phyloP scores from a whole-genome alignment of 2,797 vertebrate species.

The Prionace glauca region DNA sequence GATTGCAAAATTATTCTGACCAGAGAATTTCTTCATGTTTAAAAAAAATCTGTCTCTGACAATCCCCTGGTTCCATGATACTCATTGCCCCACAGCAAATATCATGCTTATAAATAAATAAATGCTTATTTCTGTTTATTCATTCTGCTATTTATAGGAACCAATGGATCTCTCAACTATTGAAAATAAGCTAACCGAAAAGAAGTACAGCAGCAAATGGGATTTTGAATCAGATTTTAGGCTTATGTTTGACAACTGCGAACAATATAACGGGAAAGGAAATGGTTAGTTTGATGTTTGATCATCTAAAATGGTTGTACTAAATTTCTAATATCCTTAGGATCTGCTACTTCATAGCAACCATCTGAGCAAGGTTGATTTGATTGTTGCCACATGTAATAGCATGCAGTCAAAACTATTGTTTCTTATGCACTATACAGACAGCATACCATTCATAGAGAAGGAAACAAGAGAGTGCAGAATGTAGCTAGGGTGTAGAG shows the following conservation, averaged over 20 bases:
- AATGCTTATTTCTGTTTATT: background rate
- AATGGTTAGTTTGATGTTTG: conserved; percentile 35
- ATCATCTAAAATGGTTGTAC: background rate
- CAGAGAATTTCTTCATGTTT: background rate
- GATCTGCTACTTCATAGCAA: background rate
- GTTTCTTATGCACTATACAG: too few relatives aligned
- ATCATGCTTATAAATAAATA: too few relatives aligned
- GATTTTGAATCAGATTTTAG: conserved; percentile 39
- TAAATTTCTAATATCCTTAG: background rate
- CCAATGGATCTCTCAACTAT: conserved; percentile 41
- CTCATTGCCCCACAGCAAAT: background rate
- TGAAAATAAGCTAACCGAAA: conserved; percentile 34
- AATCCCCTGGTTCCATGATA: background rate
- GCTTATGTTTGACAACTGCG: conserved; percentile 41
- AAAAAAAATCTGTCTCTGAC: background rate
- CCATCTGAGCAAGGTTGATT: background rate
- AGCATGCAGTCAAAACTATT: too few relatives aligned
- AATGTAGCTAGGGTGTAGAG: too few relatives aligned
- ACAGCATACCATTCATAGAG: too few relatives aligned
- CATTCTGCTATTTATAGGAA: conserved; percentile 29
- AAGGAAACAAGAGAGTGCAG: too few relatives aligned
- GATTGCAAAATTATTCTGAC: too few relatives aligned
- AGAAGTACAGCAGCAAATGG: conserved; percentile 37
- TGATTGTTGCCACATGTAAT: too few relatives aligned
- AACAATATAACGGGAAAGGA: conserved; percentile 38